A percentile compares a stretch with the other conserved stretches of the same genome.
These are phyloP conservation scores for Passer domesticus DNA, from an alignment of 2,113 vertebrate genomes.

Conservation along the genomic window DNA sequence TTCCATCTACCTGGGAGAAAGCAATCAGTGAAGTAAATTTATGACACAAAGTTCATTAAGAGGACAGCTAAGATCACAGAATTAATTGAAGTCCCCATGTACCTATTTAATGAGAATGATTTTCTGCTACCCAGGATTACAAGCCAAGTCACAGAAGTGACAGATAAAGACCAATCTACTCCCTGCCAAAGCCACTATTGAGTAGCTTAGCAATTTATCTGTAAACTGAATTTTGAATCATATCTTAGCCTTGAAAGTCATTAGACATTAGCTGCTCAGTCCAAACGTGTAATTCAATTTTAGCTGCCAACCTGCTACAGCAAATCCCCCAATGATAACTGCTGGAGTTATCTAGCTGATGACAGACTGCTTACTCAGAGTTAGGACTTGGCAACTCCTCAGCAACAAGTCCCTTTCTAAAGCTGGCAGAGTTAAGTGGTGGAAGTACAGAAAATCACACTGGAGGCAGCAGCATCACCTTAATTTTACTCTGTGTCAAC, in stretches of 20 bases:
- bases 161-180: constrained; percentile 67
- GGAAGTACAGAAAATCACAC: neutral
- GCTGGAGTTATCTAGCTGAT: neutral
- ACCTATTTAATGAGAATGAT: constrained; percentile 72
- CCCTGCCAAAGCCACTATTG: constrained; percentile 12
- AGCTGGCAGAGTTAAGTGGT: neutral
- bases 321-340: neutral
- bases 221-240: constrained; percentile 52
- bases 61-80: constrained; percentile 53
- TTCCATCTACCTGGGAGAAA: constrained; percentile 14
- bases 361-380: neutral
- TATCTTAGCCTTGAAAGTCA: constrained; percentile 51
- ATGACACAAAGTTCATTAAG: constrained; percentile 67
- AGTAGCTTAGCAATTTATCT: constrained; percentile 41
- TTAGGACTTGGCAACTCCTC: neutral
- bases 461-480: neutral
- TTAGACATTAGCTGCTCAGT: constrained; percentile 13
- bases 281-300: constrained; percentile 14
- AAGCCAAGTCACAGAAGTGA: constrained; percentile 34
- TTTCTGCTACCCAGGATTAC: constrained; percentile 67
- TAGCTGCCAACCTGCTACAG: neutral
- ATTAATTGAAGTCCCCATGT: constrained; percentile 61
- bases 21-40: constrained; percentile 42
- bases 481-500: neutral
- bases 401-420: neutral